Percentiles rank a stretch among this genome's conserved stretches.
phyloP scores from a whole-genome alignment of 2,888 invertebrate species.

The Ennomos fuscantarius region DNA sequence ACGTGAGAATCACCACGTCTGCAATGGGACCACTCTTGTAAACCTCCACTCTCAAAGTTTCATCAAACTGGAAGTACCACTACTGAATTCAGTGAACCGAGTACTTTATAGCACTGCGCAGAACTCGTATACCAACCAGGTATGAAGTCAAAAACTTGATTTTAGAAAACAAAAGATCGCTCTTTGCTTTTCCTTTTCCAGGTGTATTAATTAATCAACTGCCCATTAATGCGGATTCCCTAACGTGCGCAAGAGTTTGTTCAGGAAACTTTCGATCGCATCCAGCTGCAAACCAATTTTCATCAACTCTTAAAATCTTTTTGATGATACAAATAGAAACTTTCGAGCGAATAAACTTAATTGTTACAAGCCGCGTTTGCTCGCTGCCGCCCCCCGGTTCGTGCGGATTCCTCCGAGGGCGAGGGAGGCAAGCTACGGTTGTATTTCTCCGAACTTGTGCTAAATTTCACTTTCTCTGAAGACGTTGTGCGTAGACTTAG shows the following conservation, averaged over 20 bases:
- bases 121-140: no score
- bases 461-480: conserved; percentile 85
- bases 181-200: no score
- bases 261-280: conserved; percentile 1
- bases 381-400: conserved; percentile 66
- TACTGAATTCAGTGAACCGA: conserved; percentile 6
- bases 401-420: conserved; percentile 53
- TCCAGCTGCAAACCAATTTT: conserved; percentile 41
- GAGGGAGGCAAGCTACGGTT: conserved; percentile 65
- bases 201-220: no score
- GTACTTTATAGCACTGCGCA: not conserved
- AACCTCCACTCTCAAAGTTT: conserved; percentile 2
- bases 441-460: conserved; percentile 84
- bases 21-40: conserved; percentile 7
- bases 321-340: conserved; percentile 67
- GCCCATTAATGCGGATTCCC: no score
- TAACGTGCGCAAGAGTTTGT: conserved; percentile 8
- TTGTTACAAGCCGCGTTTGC: conserved; percentile 82
- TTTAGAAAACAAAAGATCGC: no score
- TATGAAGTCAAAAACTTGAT: no score
- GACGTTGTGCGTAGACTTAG: conserved; percentile 82
- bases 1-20: conserved; percentile 18
- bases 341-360: conserved; percentile 81
- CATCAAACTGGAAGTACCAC: conserved; percentile 5
- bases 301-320: conserved; percentile 48